Percentiles rank a stretch among this genome's conserved stretches.
Evolutionary conservation across 2,113 vertebrate species (phyloP).

Genomic region (Myrmecobius fasciatus): DNA sequence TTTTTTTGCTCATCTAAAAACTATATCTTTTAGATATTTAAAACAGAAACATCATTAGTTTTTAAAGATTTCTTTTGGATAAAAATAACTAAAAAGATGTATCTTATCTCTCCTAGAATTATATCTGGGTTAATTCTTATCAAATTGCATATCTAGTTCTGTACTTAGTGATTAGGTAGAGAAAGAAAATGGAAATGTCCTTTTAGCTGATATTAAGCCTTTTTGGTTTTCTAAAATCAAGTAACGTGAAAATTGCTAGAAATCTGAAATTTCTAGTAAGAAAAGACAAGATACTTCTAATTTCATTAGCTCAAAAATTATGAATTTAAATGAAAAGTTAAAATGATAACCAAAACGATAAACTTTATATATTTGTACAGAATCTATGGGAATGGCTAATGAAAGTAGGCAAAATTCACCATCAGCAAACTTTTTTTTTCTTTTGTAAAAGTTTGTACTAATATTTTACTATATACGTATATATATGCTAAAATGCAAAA

Average conservation of each 20-base stretch:
- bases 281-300: not conserved
- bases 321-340: not conserved
- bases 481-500: not conserved
- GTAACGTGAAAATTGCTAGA: conserved; percentile 47
- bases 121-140: not conserved
- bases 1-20: conserved; percentile 28
- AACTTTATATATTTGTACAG: not conserved
- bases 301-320: not conserved
- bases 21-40: not conserved
- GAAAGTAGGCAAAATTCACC: not conserved
- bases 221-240: conserved; percentile 42
- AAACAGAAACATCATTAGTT: not conserved
- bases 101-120: conserved; percentile 18
- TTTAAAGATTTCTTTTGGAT: conserved; percentile 11
- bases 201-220: conserved; percentile 32
- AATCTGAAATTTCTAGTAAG: conserved; percentile 38
- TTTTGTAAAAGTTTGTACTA: not conserved
- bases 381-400: not conserved
- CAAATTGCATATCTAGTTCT: not conserved
- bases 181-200: conserved; percentile 1
- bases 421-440: not conserved
- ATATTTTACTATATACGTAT: not conserved
- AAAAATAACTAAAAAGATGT: conserved; percentile 38
- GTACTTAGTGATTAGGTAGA: conserved; percentile 14
- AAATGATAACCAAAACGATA: not conserved